Evolutionary conservation across 1,140 invertebrate genomes (phyloP), one percentile per base, ranked within the genome.

Genomic region (Wasmannia auropunctata): DNA sequence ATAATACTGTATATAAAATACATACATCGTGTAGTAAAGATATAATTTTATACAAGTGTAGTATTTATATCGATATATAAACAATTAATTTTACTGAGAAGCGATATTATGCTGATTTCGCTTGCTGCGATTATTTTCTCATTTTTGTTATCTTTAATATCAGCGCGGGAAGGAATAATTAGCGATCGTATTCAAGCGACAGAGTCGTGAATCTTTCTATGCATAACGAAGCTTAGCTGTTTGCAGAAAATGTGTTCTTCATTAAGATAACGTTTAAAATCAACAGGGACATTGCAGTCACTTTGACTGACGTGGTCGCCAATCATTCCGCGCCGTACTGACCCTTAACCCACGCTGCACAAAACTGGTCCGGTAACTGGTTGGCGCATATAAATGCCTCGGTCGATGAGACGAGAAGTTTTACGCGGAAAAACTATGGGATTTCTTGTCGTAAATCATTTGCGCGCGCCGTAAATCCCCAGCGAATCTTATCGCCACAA

Each of bases 341-440:
- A 81, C 51, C 51, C 28, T 74, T 83, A 74, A 83, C 67, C 51
- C 37, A 60, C 37, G 40, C 37, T 19, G 51, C n/a, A 58, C 22
- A 60, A 83, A 83, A 83, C 79, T 74, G 37, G 49, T 81, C 25
- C 46, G 25, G 14, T 58, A 72, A 67, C 49, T 70, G 14, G 19
- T 34, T 56, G 67, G 19, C 25, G 67, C 25, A 46, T 83, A 46
- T 83, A 43, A 72, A 58, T 74, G 40, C 37, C n/a, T 40, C 37
- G 40, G 25, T 34, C 6, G 16, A 31, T 31, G 25, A 56, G 49
- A 81, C n/a, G 25, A 83, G 11, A 31, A 74, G 14, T 83, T 60
- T 58, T 37, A 11, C 37, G 11, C n/a, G 31, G 25, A 54, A 81
- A 81, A 72, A 19, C 19, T 34, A 58, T n/a, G n/a, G 4, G 7